These are phyloP conservation scores for Timema cristinae DNA, from an alignment of 2,888 invertebrate species.

Conservation along the genomic window DNA sequence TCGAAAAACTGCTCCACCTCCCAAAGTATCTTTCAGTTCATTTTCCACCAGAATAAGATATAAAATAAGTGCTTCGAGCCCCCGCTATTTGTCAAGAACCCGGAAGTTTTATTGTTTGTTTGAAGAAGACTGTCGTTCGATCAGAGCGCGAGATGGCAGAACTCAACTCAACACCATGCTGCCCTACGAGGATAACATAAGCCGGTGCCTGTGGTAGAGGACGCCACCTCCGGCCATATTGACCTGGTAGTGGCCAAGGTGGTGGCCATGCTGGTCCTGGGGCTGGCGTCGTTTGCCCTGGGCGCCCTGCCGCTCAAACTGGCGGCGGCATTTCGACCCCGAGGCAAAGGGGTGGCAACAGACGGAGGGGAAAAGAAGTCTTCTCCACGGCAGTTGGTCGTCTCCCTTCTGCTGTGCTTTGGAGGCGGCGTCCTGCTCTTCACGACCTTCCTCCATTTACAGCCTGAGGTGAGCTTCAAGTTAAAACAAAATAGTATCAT, in stretches of 20 bases:
- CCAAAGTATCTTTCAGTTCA: too few relatives aligned
- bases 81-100: too few relatives aligned
- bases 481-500: too few relatives aligned
- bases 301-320: conserved; percentile 71
- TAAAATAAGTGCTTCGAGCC: too few relatives aligned
- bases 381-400: conserved; percentile 41
- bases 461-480: conserved; percentile 53
- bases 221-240: background rate
- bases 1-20: too few relatives aligned
- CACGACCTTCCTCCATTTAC: conserved; percentile 60
- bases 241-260: conserved; percentile 63
- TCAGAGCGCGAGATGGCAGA: too few relatives aligned
- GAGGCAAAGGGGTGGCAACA: background rate
- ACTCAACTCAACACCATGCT: too few relatives aligned
- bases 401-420: conserved; percentile 58
- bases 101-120: too few relatives aligned
- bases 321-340: conserved; percentile 43
- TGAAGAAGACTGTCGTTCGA: too few relatives aligned
- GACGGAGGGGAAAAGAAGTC: conserved; percentile 6
- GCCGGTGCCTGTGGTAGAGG: conserved; percentile 35
- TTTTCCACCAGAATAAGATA: too few relatives aligned
- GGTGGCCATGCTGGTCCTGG: conserved; percentile 73
- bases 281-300: conserved; percentile 68
- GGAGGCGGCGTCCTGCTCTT: conserved; percentile 63
- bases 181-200: conserved; percentile 39